phyloP scores from a whole-genome alignment of 2,888 invertebrate genomes.

The Boloria selene region DNA sequence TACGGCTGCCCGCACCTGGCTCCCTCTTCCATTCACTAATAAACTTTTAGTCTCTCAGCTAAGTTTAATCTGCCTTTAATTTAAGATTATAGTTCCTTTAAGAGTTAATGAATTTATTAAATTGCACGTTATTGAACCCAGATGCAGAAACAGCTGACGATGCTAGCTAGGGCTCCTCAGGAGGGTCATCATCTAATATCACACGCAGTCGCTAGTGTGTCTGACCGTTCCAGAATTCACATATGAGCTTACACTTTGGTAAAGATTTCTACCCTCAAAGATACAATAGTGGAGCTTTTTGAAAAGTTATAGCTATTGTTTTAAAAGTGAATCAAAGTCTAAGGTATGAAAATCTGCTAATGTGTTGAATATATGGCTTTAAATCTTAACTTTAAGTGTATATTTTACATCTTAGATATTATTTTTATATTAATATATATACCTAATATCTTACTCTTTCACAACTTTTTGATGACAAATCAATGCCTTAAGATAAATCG shows the following conservation, averaged over 20 bases:
- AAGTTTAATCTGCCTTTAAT: too few relatives aligned
- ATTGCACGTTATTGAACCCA: neutral
- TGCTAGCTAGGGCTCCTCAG: conserved; percentile 33
- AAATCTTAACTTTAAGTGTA: conserved; percentile 6
- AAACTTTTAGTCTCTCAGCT: neutral
- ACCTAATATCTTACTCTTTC: conserved; percentile 15
- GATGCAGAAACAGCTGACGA: neutral
- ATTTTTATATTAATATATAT: conserved; percentile 14
- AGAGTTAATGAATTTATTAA: too few relatives aligned
- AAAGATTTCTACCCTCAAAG: conserved; percentile 8
- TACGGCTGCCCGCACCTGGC: conserved; percentile 1
- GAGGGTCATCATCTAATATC: conserved; percentile 64
- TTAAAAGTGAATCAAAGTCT: neutral
- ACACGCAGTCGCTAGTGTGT: conserved; percentile 51
- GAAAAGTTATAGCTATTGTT: neutral
- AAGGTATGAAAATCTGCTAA: neutral
- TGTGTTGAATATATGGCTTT: neutral
- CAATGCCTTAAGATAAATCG: neutral
- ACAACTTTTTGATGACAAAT: neutral
- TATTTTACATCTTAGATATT: conserved; percentile 14
- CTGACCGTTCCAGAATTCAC: too few relatives aligned
- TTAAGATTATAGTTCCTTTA: too few relatives aligned
- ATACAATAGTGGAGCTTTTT: neutral
- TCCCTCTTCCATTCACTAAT: neutral
- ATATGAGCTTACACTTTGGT: conserved; percentile 2